These are phyloP conservation scores for Heliconius erato DNA, from an alignment of 2,888 invertebrate genomes.

Conservation along the genomic window DNA sequence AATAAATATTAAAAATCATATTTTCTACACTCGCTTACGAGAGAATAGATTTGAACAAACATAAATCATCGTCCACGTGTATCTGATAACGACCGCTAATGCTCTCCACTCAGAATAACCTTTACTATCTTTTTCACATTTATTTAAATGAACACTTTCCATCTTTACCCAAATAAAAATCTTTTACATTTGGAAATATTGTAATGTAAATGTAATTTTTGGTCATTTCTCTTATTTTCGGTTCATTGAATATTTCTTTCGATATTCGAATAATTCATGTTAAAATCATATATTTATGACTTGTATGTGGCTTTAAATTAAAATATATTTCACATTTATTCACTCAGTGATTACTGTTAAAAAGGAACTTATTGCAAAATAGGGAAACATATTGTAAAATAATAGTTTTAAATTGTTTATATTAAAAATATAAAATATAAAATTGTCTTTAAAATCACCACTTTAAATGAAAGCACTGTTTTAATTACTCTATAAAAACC, in stretches of 20 bases:
- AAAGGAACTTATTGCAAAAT: not conserved
- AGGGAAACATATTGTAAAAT: no score
- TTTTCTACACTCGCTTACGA: not conserved
- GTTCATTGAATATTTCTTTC: slow-evolving; percentile 10
- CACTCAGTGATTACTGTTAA: not conserved
- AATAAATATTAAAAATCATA: not conserved
- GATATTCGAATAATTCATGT: slow-evolving; percentile 4
- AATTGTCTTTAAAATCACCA: no score
- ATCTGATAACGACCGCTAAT: no score
- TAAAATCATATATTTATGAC: slow-evolving; percentile 5
- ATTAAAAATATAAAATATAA: no score
- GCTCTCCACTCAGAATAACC: no score
- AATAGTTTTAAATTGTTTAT: no score
- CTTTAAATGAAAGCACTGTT: no score
- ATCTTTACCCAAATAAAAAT: slow-evolving; percentile 15
- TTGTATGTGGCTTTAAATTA: slow-evolving; percentile 5
- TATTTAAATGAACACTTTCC: slow-evolving; percentile 31
- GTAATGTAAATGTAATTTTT: slow-evolving; percentile 4
- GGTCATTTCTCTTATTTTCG: slow-evolving; percentile 1
- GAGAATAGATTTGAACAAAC: no score
- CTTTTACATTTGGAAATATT: slow-evolving; percentile 20
- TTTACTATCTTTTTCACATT: slow-evolving; percentile 29
- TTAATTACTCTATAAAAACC: no score
- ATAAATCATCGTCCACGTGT: no score
- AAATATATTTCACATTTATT: slow-evolving; percentile 5